Base-by-base conservation (phyloP, 2,797 vertebrate genomes). In the Vultur gryphus region DNA sequence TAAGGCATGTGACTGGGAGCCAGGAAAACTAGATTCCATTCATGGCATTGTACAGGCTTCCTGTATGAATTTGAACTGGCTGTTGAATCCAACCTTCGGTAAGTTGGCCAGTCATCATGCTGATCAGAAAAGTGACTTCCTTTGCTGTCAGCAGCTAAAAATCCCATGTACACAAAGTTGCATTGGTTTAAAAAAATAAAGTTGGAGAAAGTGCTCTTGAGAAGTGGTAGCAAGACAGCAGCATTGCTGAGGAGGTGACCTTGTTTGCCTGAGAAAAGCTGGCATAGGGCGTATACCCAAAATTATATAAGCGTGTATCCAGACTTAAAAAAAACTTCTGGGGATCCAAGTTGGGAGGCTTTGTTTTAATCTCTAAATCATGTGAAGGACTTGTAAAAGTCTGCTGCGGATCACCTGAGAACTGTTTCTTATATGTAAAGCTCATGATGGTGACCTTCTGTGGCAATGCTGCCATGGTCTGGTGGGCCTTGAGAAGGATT, bases 21-120 rank as follows among this genome's bases (percentile, higher is more conserved):
- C 90, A 89, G 81, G 87, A 93, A 95, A 90, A 94, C 39, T 17
- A 49, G 77, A 87, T 94, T 95, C 78, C 81, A 78, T 89, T 87
- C 77, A 20, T 87, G 90, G 82, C 87, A 89, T 51, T 41, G 46
- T 65, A 25, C 89, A 75, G 83, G 48, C 82, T 93, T 91, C 73
- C 79, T 82, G 75, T 18, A 49, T 57, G 80, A 83, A 80, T 86
- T 54, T 19, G 41, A 83, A 44, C 58, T 66, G 28, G 87, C 80
- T 72, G 46, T 58, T 51, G 57, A 57, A 67, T 86, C 72, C 51
- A 76, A 1, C 64, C 77, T 76, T 43, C 11, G 1, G n/a, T 43
- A 10, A 76, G 49, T 33, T 64, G 58, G 29, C 76, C 16, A 21
- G 64, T 84, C 49, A 4, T 21, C 23, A 2, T 41, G 21, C 82